Evolutionary conservation across 1,140 invertebrate genomes (phyloP), one percentile per base, ranked within the genome.

Genomic region (Drosophila setifemur): DNA sequence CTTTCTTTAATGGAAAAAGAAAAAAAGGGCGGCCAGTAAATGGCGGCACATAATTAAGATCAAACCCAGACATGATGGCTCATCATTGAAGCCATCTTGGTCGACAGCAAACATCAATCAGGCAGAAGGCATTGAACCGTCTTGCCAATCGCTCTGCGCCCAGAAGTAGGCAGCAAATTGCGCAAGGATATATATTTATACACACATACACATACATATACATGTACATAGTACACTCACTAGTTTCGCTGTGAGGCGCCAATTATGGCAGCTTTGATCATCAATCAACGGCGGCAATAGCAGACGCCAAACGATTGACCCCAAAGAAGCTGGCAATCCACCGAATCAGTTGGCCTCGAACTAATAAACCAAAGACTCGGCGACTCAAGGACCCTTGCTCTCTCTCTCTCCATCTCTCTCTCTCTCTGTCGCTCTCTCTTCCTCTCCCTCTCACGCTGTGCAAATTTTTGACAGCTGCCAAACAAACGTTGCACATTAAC

Each of bases 401-500:
- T 43, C 25, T 35, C 23, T 42, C 25, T 35, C 18, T 11, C 42
- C 40, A 19, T 11, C 31, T n/a, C 7, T 1, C 12, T n/a, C 7
- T 11, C 49, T 14, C 14, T 54, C n/a, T 63, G 58, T 43, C 25
- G 28, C 23, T 42, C 25, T 35, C 18, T 11, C 42, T 29, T 14
- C 18, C 31, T n/a, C 7, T 1, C 12, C n/a, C 7, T 11, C 49
- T 14, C 14, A 43, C n/a, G 54, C 49, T 69, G 42, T 70, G 67
- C 66, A 60, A 70, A 70, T 70, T 70, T 70, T 73, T 85, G 79
- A 83, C 81, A 83, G 79, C 79, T 83, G 79, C 81, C 81, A 83
- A 79, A 79, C 74, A 79, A 74, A 77, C 74, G 74, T 85, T 83
- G 74, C 79, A 86, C 79, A 83, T 83, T 83, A 83, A 85, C 79